Conservation (phyloP, 2,113 vertebrate genomes). For the Ameiurus melas region DNA sequence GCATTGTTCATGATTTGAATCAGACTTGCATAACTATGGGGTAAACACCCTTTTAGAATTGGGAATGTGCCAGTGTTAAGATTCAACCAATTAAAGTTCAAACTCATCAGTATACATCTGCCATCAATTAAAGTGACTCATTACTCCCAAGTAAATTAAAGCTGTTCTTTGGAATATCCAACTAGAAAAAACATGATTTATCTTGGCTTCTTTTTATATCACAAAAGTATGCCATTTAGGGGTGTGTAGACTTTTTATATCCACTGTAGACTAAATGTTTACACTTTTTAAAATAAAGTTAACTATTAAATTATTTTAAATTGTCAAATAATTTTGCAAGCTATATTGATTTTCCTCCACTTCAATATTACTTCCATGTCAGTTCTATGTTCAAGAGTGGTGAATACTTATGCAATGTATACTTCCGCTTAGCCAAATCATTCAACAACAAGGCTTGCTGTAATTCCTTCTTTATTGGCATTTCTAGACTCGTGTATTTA, state of each 20-base stretch:
- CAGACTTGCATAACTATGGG: background rate
- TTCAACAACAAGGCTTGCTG: background rate
- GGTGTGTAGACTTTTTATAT: no score
- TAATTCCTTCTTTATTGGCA: background rate
- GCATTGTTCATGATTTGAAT: background rate
- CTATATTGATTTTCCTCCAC: background rate
- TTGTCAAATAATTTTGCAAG: background rate
- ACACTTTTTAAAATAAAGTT: background rate
- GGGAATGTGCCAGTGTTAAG: no score
- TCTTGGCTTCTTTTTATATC: no score
- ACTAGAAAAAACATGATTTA: no score
- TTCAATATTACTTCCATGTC: background rate
- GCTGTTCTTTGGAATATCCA: no score
- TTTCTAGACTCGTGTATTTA: background rate
- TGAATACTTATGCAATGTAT: background rate
- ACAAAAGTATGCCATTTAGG: no score
- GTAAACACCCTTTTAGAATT: no score
- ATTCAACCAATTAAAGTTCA: no score
- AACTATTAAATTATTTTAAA: background rate
- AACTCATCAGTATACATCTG: no score
- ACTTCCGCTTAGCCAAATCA: background rate
- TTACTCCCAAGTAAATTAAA: no score
- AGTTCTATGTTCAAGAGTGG: background rate
- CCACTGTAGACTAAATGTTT: background rate
- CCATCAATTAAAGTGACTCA: no score